These are phyloP conservation scores for Phthorimaea operculella DNA, from an alignment of 1,140 invertebrate species.

Conservation along the genomic window DNA sequence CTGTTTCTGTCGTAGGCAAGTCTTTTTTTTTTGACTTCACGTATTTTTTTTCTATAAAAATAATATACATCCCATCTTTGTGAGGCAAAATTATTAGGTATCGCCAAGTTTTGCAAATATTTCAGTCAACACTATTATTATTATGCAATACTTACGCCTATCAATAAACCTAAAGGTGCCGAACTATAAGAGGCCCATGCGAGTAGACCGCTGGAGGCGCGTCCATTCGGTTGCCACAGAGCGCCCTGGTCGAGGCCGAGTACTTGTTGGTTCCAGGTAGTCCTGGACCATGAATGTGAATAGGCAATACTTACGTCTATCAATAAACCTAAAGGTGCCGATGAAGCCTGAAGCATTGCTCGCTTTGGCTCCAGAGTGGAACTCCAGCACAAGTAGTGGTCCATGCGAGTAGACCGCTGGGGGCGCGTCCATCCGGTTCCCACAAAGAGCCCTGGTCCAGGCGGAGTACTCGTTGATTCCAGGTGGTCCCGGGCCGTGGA, in stretches of 20 bases:
- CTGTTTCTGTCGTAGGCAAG: too few relatives aligned
- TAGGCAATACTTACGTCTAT: constrained; percentile 77
- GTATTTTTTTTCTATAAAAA: too few relatives aligned
- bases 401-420: constrained; percentile 83
- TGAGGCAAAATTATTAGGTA: too few relatives aligned
- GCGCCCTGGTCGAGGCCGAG: constrained; percentile 77
- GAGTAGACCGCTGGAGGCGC: constrained; percentile 83
- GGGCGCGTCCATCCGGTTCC: constrained; percentile 76
- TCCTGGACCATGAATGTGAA: constrained; percentile 67
- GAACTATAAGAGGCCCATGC: constrained; percentile 79
- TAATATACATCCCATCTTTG: too few relatives aligned
- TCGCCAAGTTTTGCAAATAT: too few relatives aligned
- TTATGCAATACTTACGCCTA: constrained; percentile 76
- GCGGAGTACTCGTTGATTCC: constrained; percentile 84
- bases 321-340: constrained; percentile 83
- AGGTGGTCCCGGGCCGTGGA: constrained; percentile 70
- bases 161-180: constrained; percentile 85
- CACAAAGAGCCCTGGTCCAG: constrained; percentile 81
- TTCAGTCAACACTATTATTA: too few relatives aligned
- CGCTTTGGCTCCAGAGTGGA: constrained; percentile 69
- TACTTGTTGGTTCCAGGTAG: constrained; percentile 79
- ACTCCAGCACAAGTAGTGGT: constrained; percentile 80
- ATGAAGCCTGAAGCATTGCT: constrained; percentile 81
- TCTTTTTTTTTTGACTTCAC: too few relatives aligned
- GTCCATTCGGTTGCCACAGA: constrained; percentile 80